Percentiles rank a stretch among this genome's conserved stretches.
phyloP scores from a whole-genome alignment of 2,113 vertebrate species.

The Phylloscopus trochiloides region DNA sequence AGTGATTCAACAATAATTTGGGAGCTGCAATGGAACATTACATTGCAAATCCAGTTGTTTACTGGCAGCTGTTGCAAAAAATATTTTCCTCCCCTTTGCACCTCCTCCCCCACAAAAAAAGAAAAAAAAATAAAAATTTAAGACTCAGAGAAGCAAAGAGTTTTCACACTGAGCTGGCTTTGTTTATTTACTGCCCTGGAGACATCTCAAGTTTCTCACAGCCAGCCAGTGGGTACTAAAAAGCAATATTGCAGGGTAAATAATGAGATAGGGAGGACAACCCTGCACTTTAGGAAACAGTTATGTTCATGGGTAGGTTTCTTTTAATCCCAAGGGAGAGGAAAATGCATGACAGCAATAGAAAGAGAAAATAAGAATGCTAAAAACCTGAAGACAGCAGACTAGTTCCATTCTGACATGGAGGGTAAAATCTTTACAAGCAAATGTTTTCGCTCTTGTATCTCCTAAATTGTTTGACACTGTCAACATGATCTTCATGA shows the following conservation, averaged over 20 bases:
- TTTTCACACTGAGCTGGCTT: not conserved
- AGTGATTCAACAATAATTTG: not conserved
- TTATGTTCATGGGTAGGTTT: not conserved
- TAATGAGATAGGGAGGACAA: not conserved
- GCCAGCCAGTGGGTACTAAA: not conserved
- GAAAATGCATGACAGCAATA: not conserved
- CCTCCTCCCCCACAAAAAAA: fast-evolving
- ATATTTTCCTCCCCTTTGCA: not conserved
- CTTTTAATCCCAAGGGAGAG: not conserved
- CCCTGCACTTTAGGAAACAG: not conserved
- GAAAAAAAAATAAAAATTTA: not conserved
- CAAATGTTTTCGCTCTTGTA: not conserved
- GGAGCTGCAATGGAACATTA: not conserved
- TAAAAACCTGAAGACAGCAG: not conserved
- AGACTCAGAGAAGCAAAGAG: not conserved
- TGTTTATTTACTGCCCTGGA: not conserved
- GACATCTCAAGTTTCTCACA: not conserved
- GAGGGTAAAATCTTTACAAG: not conserved
- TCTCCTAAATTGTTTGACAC: not conserved
- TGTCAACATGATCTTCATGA: not conserved
- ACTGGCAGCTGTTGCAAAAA: not conserved
- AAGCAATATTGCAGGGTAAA: not conserved
- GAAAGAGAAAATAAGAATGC: not conserved
- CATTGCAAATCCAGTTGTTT: not conserved
- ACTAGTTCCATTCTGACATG: not conserved